Evolutionary conservation across 2,888 invertebrate species (phyloP), one percentile per base, ranked within the genome.

Genomic region (Eremobia ochroleuca): DNA sequence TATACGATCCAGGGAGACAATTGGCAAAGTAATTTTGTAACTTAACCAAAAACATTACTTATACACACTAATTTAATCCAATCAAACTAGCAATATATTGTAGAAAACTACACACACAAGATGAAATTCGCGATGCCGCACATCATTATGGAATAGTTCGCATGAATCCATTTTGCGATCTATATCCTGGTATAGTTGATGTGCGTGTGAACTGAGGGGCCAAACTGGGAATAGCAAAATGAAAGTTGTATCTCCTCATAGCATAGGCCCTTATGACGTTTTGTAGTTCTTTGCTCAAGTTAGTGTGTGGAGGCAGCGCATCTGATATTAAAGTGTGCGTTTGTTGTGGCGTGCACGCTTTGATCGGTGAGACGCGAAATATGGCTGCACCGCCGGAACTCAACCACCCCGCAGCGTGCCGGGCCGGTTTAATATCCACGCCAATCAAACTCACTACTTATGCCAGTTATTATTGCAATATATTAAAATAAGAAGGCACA

Each of bases 351-450:
- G 84, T 87, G 86, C 85, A 79, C 81, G 87, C 96, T 96, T 96
- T 96, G 96, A 96, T 91, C 90, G 87, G 81, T 90, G 90, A 92
- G 90, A 92, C 92, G 96, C 81, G 92, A 92, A 93, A 94, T 94
- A 95, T 96, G 94, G 92, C 86, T 95, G 92, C 93, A 87, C 89
- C 89, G 82, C 66, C 85, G 92, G 91, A 90, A 92, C 92, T 90
- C 88, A 73, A 81, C 37, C 79, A 59, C 76, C 73, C 69, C 65
- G 74, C 74, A 78, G 43, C n/a, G 34, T 37, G 28, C 43, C 62
- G 18, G 2, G 82, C 46, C 62, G 31, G 31, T 93, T 93, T 94
- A 93, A 94, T 94, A 93, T 92, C 88, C 85, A 87, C 64, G 78
- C 82, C 86, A 86, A 88, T 86, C 79, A 84, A 85, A 82, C 71